phyloP scores from a whole-genome alignment of 2,888 invertebrate genomes.

The Pollenia griseotomentosa region DNA sequence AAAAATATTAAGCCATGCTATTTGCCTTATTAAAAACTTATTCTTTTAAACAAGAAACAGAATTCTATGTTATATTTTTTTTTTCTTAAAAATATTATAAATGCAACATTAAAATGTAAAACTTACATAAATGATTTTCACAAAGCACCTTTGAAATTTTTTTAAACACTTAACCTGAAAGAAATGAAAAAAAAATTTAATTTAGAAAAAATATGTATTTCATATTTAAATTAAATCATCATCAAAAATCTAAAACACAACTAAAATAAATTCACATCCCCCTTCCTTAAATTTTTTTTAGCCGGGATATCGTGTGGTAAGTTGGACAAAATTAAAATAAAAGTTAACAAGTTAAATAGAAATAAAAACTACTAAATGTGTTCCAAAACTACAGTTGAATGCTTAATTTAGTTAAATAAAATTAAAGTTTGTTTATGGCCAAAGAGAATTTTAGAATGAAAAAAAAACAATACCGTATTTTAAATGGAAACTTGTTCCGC shows the following conservation, averaged over 20 bases:
- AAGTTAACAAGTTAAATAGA: slow-evolving; percentile 29
- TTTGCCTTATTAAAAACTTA: too few species aligned
- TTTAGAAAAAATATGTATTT: background rate
- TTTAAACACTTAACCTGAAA: background rate
- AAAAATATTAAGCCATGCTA: too few species aligned
- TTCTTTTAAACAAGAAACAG: too few species aligned
- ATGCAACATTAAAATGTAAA: too few species aligned
- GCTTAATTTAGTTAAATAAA: slow-evolving; percentile 51
- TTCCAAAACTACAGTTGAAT: slow-evolving; percentile 63
- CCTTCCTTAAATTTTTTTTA: slow-evolving; percentile 55
- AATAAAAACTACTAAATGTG: slow-evolving; percentile 29
- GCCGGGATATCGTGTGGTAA: slow-evolving; percentile 73
- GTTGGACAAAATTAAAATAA: slow-evolving; percentile 49
- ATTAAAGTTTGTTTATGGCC: slow-evolving; percentile 56
- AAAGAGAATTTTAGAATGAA: slow-evolving; percentile 15
- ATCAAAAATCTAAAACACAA: slow-evolving; percentile 13
- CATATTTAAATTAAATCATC: background rate
- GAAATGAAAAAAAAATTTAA: background rate
- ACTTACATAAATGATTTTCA: too few species aligned
- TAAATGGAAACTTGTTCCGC: slow-evolving; percentile 15
- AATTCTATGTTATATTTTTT: too few species aligned
- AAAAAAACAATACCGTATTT: slow-evolving; percentile 41
- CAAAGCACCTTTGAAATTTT: background rate
- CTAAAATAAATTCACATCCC: slow-evolving; percentile 49
- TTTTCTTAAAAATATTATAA: too few species aligned